Conservation (phyloP, 2,797 vertebrate species). For the Merluccius polli region DNA sequence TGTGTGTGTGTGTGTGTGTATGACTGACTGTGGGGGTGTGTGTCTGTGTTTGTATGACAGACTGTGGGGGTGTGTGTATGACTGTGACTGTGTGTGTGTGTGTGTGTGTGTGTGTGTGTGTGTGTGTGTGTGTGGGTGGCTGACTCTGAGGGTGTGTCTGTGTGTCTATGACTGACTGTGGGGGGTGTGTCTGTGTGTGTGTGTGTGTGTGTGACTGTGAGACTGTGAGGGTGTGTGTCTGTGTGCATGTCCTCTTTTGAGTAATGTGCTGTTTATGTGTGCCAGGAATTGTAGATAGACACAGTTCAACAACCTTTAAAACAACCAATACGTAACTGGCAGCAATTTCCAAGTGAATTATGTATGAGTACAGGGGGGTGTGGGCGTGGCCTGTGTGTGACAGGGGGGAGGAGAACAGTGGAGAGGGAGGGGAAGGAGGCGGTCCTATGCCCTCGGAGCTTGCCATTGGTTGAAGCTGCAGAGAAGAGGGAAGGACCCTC, state of each 20-base stretch:
- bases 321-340: conserved; percentile 8
- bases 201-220: neutral
- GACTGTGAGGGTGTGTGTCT: conserved; percentile 1
- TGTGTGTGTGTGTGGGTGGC: conserved; percentile 12
- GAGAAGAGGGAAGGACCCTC: conserved; percentile 66
- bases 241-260: neutral
- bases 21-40: neutral
- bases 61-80: neutral
- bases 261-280: neutral
- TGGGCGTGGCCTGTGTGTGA: conserved; percentile 15
- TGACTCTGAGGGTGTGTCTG: conserved; percentile 9
- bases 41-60: neutral
- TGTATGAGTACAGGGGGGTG: neutral
- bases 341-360: conserved; percentile 30
- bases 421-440: conserved; percentile 52
- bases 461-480: conserved; percentile 70
- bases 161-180: neutral
- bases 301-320: neutral
- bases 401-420: conserved; percentile 23
- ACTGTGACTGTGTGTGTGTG: neutral
- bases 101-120: conserved; percentile 5
- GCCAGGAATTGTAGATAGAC: neutral
- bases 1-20: neutral
- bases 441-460: conserved; percentile 58
- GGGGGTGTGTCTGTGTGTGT: neutral